phyloP scores from a whole-genome alignment of 2,888 invertebrate genomes.

The Hoplodrina ambigua region DNA sequence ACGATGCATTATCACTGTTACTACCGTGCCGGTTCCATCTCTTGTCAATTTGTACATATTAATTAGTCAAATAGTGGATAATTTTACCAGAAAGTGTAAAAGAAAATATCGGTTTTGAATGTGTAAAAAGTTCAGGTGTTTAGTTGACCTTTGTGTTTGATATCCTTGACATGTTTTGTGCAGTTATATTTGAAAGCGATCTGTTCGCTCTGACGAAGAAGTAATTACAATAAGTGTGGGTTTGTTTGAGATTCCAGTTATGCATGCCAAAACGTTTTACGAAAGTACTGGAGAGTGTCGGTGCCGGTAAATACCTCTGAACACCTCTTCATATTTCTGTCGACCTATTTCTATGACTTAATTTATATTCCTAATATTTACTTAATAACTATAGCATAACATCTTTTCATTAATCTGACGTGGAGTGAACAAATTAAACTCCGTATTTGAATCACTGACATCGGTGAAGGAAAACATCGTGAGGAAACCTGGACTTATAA shows the following conservation, averaged over 20 bases:
- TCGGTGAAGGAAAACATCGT: too few species aligned
- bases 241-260: constrained; percentile 66
- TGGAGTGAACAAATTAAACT: constrained; percentile 7
- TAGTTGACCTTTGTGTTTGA: constrained; percentile 62
- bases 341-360: constrained; percentile 60
- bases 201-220: constrained; percentile 60
- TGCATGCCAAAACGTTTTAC: constrained; percentile 77
- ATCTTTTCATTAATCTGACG: constrained; percentile 13
- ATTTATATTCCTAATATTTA: constrained; percentile 38
- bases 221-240: constrained; percentile 72
- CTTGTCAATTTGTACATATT: constrained; percentile 56
- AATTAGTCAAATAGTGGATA: constrained; percentile 32
- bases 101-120: constrained; percentile 2
- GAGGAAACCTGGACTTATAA: too few species aligned
- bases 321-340: constrained; percentile 68
- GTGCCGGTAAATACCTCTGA: constrained; percentile 71
- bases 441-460: not conserved
- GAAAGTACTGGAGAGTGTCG: constrained; percentile 69
- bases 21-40: constrained; percentile 69
- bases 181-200: constrained; percentile 75
- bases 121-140: constrained; percentile 34
- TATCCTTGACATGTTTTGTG: constrained; percentile 80
- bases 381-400: constrained; percentile 7
- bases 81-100: constrained; percentile 14
- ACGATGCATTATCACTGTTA: constrained; percentile 85